Conservation (phyloP, 2,888 invertebrate species). For the Leptopilina syphax region DNA sequence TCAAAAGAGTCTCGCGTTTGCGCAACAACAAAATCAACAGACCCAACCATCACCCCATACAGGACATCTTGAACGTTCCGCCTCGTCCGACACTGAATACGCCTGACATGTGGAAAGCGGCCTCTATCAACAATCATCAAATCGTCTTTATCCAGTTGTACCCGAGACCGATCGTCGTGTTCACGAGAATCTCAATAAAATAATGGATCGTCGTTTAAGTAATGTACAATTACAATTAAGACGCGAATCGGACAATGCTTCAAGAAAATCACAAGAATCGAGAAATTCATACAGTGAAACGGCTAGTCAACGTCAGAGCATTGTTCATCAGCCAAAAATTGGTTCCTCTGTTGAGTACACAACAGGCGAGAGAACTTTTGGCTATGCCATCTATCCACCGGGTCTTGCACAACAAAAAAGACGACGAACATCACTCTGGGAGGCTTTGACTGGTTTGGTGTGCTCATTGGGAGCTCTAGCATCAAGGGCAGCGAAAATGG, state of each 20-base stretch:
- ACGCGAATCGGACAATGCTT: conserved; percentile 44
- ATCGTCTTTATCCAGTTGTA: conserved; percentile 54
- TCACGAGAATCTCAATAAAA: conserved; percentile 69
- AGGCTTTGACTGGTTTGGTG: conserved; percentile 76
- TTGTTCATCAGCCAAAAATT: conserved; percentile 63
- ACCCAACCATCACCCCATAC: conserved; percentile 62
- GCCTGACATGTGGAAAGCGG: conserved; percentile 80
- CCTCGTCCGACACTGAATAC: conserved; percentile 85
- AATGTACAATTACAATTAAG: conserved; percentile 65
- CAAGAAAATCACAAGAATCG: conserved; percentile 44
- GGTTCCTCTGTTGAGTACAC: conserved; percentile 48
- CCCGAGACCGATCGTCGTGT: conserved; percentile 65
- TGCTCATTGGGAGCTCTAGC: conserved; percentile 77
- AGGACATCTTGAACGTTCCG: conserved; percentile 71
- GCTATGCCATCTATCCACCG: conserved; percentile 56
- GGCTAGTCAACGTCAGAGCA: conserved; percentile 47
- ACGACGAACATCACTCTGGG: conserved; percentile 74
- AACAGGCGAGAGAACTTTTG: conserved; percentile 49
- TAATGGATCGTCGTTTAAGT: conserved; percentile 72
- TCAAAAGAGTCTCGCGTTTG: conserved; percentile 87
- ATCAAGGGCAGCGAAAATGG: conserved; percentile 74
- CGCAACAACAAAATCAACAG: conserved; percentile 79
- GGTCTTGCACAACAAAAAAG: conserved; percentile 64
- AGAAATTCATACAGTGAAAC: conserved; percentile 48
- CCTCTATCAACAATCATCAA: conserved; percentile 43